phyloP scores from a whole-genome alignment of 2,113 vertebrate species.

The Noturus placidus region DNA sequence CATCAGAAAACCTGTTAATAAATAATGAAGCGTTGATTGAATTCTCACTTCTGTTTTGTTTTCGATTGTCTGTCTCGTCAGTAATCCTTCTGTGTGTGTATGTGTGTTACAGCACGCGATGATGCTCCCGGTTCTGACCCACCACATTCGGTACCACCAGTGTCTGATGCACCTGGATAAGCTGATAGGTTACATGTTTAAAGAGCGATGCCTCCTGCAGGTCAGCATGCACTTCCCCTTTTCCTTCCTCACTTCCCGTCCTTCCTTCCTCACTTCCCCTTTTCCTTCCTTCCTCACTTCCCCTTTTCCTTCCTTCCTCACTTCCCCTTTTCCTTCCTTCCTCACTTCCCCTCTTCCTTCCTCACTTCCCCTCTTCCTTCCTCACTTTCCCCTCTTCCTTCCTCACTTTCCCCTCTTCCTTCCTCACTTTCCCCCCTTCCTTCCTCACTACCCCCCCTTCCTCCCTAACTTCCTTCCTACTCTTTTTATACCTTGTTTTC shows the following conservation, averaged over 20 bases:
- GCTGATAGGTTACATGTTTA: constrained; percentile 93
- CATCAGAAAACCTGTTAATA: constrained; percentile 70
- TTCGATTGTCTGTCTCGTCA: constrained; percentile 26
- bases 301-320: neutral
- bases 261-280: neutral
- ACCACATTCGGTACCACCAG: constrained; percentile 98
- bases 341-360: neutral
- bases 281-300: neutral
- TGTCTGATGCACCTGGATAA: constrained; percentile 97
- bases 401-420: neutral
- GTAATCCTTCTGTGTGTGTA: constrained; percentile 9
- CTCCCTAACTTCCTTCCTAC: neutral
- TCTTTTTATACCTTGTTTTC: neutral
- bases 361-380: neutral
- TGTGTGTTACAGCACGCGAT: constrained; percentile 85
- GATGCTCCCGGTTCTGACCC: constrained; percentile 98
- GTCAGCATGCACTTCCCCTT: constrained; percentile 71
- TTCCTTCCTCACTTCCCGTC: too few species aligned
- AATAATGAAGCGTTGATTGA: constrained; percentile 74
- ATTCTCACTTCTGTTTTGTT: constrained; percentile 59
- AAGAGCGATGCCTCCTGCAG: constrained; percentile 95
- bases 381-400: neutral
- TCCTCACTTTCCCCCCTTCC: neutral
- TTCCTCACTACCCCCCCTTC: neutral
- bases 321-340: too few species aligned